Conservation (phyloP, 2,888 invertebrate genomes). For the Chelonus formosanus region DNA sequence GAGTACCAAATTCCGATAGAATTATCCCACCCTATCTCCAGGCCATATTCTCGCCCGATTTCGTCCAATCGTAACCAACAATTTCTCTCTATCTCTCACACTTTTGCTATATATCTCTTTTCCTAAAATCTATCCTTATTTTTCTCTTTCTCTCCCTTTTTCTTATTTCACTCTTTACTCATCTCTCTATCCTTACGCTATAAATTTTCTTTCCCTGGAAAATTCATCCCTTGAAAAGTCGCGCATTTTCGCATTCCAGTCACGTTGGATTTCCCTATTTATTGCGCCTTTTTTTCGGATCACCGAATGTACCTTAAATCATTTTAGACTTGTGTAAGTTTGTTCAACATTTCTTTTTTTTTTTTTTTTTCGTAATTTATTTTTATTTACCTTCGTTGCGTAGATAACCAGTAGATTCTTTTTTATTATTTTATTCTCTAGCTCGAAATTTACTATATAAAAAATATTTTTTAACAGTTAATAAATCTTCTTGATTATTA, state of each 20-base stretch:
- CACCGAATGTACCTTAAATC: slow-evolving; percentile 54
- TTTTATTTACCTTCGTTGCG: too few species aligned
- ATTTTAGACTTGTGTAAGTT: slow-evolving; percentile 44
- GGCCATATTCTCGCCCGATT: slow-evolving; percentile 51
- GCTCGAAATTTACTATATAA: too few species aligned
- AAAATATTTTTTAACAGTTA: too few species aligned
- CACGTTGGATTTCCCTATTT: slow-evolving; percentile 57
- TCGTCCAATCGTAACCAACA: slow-evolving; percentile 44
- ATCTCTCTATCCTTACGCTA: slow-evolving; percentile 3
- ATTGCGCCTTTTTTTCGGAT: slow-evolving; percentile 56
- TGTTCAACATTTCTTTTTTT: slow-evolving; percentile 6
- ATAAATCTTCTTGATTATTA: too few species aligned
- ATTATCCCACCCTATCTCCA: slow-evolving; percentile 51
- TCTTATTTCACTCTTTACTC: slow-evolving; percentile 9
- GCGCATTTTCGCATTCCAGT: slow-evolving; percentile 45
- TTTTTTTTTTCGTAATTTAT: background rate
- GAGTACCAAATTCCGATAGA: slow-evolving; percentile 43
- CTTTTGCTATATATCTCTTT: background rate
- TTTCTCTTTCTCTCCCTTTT: slow-evolving; percentile 15
- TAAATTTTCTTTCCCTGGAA: slow-evolving; percentile 37
- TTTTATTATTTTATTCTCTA: too few species aligned
- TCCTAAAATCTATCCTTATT: background rate
- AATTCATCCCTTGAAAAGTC: slow-evolving; percentile 36
- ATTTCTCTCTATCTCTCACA: slow-evolving; percentile 16
- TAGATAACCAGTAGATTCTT: too few species aligned